phyloP scores from a whole-genome alignment of 2,888 invertebrate genomes.

The Magallana nippona region DNA sequence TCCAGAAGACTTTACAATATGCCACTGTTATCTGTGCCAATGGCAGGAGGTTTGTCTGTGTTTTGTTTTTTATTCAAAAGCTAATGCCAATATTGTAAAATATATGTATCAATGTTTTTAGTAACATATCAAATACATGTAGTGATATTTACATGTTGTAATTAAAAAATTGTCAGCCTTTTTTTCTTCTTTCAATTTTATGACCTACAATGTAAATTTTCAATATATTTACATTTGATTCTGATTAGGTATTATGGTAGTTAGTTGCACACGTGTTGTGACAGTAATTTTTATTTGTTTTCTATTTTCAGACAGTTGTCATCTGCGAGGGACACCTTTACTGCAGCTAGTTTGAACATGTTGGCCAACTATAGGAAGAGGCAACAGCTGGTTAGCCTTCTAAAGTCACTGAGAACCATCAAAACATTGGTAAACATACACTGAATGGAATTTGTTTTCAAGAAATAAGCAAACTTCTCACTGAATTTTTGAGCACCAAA shows the following conservation, averaged over 20 bases:
- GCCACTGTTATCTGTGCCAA: conserved; percentile 76
- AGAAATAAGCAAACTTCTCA: too few relatives aligned
- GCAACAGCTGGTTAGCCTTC: conserved; percentile 89
- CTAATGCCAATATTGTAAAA: too few relatives aligned
- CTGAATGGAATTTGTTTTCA: too few relatives aligned
- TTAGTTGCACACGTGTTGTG: too few relatives aligned
- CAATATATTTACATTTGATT: not conserved
- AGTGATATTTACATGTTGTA: too few relatives aligned
- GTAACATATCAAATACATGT: too few relatives aligned
- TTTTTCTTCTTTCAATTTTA: too few relatives aligned
- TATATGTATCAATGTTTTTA: too few relatives aligned
- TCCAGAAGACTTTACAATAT: conserved; percentile 76
- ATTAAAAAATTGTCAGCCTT: too few relatives aligned
- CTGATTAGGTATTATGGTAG: not conserved
- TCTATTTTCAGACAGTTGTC: conserved; percentile 82
- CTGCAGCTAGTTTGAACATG: conserved; percentile 91
- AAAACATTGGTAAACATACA: conserved; percentile 85
- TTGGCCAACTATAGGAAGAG: conserved; percentile 94
- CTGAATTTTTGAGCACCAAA: too few relatives aligned
- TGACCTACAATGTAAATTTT: too few relatives aligned
- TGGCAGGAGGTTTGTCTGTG: conserved; percentile 74
- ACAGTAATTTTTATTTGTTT: not conserved
- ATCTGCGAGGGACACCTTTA: conserved; percentile 89
- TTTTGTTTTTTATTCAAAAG: too few relatives aligned
- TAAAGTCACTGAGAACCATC: conserved; percentile 89